Base-by-base conservation (phyloP, 1,140 invertebrate genomes). In the Bombus huntii region DNA sequence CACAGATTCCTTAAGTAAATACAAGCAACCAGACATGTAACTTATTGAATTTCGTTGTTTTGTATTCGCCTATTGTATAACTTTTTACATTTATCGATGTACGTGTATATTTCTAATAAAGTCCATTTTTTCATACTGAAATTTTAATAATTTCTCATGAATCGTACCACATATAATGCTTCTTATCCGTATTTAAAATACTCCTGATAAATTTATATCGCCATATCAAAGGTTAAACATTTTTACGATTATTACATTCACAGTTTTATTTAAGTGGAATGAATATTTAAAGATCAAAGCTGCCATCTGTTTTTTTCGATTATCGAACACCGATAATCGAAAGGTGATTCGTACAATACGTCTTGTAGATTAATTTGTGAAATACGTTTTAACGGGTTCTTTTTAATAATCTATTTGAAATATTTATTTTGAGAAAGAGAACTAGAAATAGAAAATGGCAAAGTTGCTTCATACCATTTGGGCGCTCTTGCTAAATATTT, bases 381-480 rank as follows among this genome's bases (percentile, higher is more conserved):
- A 39, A 68, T 39, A 8, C 10, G 10, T 10, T 62, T 75, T 10
- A 34, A 42, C 12, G 25, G n/a, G 5, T 65, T n/a, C 13, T 53
- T 22, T 10, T 47, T 22, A 34, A 37, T 9, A n/a, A 75, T 66
- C 28, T n/a, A 5, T 10, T 12, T 0, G 12, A 22, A 18, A n/a
- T 34, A 34, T 65, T 15, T 15, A 25, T 31, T 1, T 70, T 5
- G 47, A 39, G n/a, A 25, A 70, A 6, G 34, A 10, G 3, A 4
- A 2, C n/a, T 0, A 37, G 3, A 22, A 25, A 31, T 1, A 28
- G 39, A 81, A 31, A 82, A 94, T 94, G 93, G 68, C 89, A 12
- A 91, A 89, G 70, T 74, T 94, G 65, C 15, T 92, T 15, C 89
- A 68, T 22, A 93, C 93, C 12, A 90, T 94, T 79, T 92, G 93